Evolutionary conservation across 2,888 invertebrate species (phyloP).

Genomic region (Malacosoma neustria): DNA sequence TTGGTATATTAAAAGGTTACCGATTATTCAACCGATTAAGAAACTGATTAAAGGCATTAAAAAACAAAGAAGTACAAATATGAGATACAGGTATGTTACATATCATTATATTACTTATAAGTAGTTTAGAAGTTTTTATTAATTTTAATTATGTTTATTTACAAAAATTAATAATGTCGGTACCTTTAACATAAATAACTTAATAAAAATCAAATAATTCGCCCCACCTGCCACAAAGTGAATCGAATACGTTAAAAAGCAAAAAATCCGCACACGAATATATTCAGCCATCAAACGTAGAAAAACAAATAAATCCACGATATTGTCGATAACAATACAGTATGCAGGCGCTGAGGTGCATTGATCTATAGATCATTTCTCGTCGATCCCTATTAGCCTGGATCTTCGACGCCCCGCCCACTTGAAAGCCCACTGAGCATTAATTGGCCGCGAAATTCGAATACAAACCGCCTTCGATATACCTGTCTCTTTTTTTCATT

Average conservation of each 20-base stretch:
- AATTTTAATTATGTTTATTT: too few species aligned
- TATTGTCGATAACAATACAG: conserved; percentile 66
- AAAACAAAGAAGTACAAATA: too few species aligned
- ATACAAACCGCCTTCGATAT: conserved; percentile 52
- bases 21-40: too few species aligned
- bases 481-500: conserved; percentile 27
- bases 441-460: conserved; percentile 65
- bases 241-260: conserved; percentile 19
- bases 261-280: conserved; percentile 42
- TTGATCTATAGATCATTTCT: conserved; percentile 72
- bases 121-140: too few species aligned
- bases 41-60: too few species aligned
- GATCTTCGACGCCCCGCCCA: conserved; percentile 54
- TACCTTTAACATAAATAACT: too few species aligned
- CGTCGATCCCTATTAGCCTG: conserved; percentile 68
- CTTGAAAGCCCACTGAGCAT: conserved; percentile 69
- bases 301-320: conserved; percentile 62
- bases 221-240: conserved; percentile 6
- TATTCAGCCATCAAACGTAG: conserved; percentile 61
- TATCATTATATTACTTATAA: too few species aligned
- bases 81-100: too few species aligned
- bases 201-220: conserved; percentile 8
- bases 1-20: too few species aligned
- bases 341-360: conserved; percentile 40
- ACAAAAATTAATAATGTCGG: too few species aligned